Evolutionary conservation across 2,113 vertebrate genomes (phyloP).

Genomic region (Tamias sibiricus): DNA sequence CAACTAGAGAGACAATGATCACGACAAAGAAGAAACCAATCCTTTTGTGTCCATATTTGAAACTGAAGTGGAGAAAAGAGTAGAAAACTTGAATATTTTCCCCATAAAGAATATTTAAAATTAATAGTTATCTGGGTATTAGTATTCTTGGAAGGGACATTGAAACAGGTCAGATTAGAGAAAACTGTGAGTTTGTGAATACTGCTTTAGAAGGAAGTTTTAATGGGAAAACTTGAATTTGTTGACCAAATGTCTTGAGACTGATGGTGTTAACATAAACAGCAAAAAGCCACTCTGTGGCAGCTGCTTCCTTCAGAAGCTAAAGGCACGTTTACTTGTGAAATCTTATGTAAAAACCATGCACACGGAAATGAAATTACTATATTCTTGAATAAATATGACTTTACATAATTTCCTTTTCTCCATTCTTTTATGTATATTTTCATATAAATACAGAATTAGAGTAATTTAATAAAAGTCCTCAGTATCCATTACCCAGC

Average conservation of each 20-base stretch:
- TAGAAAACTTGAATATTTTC: conserved; percentile 21
- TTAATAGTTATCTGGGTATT: not conserved
- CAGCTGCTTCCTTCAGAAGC: not conserved
- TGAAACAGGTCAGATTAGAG: not conserved
- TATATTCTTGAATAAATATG: not conserved
- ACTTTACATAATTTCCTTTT: not conserved
- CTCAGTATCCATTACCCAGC: not conserved
- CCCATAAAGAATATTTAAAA: not conserved
- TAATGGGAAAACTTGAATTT: not conserved
- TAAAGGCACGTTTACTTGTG: not conserved
- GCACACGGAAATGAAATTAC: not conserved
- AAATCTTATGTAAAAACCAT: not conserved
- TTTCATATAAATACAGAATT: not conserved
- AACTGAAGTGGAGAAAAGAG: conserved; percentile 13
- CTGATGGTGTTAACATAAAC: not conserved
- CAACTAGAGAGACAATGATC: not conserved
- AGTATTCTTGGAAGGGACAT: not conserved
- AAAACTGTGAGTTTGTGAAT: not conserved
- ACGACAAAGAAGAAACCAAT: conserved; percentile 26
- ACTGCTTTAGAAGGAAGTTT: not conserved
- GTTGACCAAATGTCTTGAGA: not conserved
- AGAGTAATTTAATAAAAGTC: not conserved
- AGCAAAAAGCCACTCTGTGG: not conserved
- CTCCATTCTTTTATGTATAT: not conserved
- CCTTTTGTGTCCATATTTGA: not conserved